These are phyloP conservation scores for Dipodomys ordii DNA, from an alignment of 2,113 vertebrate species.

Conservation along the genomic window DNA sequence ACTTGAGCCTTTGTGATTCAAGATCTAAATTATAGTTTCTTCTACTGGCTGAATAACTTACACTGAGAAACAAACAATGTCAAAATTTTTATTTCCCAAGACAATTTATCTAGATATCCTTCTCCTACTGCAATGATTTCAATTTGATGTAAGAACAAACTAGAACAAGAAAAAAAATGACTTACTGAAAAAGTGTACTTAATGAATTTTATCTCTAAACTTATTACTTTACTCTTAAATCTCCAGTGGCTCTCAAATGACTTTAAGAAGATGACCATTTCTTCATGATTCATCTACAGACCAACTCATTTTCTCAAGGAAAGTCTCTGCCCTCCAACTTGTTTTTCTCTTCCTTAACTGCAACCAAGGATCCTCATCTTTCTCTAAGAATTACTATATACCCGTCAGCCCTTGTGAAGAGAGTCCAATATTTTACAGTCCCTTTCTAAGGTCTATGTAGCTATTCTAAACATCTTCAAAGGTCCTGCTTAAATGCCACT, in stretches of 20 bases:
- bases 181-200: neutral
- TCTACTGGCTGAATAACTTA: neutral
- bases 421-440: neutral
- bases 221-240: neutral
- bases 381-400: neutral
- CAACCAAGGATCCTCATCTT: neutral
- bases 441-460: neutral
- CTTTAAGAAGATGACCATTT: neutral
- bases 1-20: neutral
- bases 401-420: neutral
- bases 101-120: neutral
- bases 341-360: neutral
- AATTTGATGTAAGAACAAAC: constrained; percentile 7
- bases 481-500: neutral
- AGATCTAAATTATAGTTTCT: neutral
- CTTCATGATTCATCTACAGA: neutral
- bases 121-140: constrained; percentile 26
- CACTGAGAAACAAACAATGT: constrained; percentile 14
- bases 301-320: neutral
- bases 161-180: constrained; percentile 28
- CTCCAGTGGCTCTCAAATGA: neutral
- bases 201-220: constrained; percentile 1
- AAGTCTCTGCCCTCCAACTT: neutral
- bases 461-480: neutral
- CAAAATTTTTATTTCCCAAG: constrained; percentile 11